Base-by-base conservation (phyloP, 2,113 vertebrate species). In the Takifugu bimaculatus region DNA sequence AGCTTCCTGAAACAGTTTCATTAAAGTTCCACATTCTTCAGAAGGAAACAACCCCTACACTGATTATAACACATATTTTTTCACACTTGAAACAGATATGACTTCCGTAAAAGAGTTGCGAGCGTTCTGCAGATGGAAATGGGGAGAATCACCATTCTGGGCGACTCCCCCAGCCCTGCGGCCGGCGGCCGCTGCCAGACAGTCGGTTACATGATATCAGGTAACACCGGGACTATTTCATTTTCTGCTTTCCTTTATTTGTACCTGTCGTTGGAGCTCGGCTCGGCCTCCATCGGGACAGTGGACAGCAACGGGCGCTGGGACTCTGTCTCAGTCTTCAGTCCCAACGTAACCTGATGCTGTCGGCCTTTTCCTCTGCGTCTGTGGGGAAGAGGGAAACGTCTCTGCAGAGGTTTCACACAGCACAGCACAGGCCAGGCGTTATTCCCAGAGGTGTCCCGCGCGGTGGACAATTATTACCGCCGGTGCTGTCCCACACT, bases 41-140 rank as follows among this genome's bases (percentile, higher is more conserved):
- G 6, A 15, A 49, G 20, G 26, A 7, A 1, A 1, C 11, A 11
- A 26, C 10, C 2, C 10, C 45, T 13, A 47, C 13, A 13, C 45
- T n/a, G 14, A 1, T n/a, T n/a, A 3, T 12, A 58, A 14, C 10
- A 13, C 0, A 56, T 32, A 2, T 28, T 13, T 49, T 44, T n/a
- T 60, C 51, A 42, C 52, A 28, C 39, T 15, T 62, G 50, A 32
- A 51, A 29, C 62, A 93, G 92, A 48, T 88, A 63, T 70, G 87
- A 89, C 53, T 92, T 93, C 74, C 87, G 91, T 20, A 78, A 4
- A 1, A 87, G 80, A 49, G 89, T 92, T 26, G 83, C 90, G 13
- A 13, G 56, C 1, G 80, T 84, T 32, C 65, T 92, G n/a, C 5
- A 47, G 26, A 1, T 88, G 32, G 26, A 65, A 2, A 42, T 48